Evolutionary conservation across 2,888 invertebrate genomes (phyloP), one percentile per base, ranked within the genome.

Genomic region (Melanotus villosus): DNA sequence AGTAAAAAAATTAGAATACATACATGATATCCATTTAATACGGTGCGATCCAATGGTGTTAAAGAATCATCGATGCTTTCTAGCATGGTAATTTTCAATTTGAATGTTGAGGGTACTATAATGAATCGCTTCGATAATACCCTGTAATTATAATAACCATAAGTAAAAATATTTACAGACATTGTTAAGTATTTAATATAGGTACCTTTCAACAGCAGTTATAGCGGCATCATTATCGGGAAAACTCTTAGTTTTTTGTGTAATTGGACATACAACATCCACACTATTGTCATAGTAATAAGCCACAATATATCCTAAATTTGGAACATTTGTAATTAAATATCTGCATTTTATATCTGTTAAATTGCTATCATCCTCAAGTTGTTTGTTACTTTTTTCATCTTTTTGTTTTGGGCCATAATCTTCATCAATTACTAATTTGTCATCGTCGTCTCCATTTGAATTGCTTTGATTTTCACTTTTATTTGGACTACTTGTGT

Each of bases 1-100:
- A 26, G 26, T 7, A 26, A 26, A 59, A 32, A 14, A 66, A 57
- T 54, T 16, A 12, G 52, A 30, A 43, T 58, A 81, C 82, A 80
- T 78, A 84, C 84, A 74, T 80, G 81, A 70, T 78, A 79, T 52
- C 82, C 82, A 50, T 76, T 79, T 18, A 84, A 69, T 52, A 75
- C 75, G 16, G 76, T 74, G 1, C 73, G 63, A 68, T 82, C 73
- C 3, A 83, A 77, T 9, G 80, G 80, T 1, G 59, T 43, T 41
- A 45, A 23, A n/a, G 58, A 26, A 4, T 21, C 12, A 18, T 81
- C 79, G 18, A 81, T 43, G 1, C 76, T 56, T 0, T 72, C 73
- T 45, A 77, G 32, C 41, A 80, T 75, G 2, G 77, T 74, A 14
- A 82, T 73, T 56, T 73, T 73, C n/a, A 83, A 79, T 66, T 78